Evolutionary conservation across 2,888 invertebrate species (phyloP).

Genomic region (Lithophane leautieri): DNA sequence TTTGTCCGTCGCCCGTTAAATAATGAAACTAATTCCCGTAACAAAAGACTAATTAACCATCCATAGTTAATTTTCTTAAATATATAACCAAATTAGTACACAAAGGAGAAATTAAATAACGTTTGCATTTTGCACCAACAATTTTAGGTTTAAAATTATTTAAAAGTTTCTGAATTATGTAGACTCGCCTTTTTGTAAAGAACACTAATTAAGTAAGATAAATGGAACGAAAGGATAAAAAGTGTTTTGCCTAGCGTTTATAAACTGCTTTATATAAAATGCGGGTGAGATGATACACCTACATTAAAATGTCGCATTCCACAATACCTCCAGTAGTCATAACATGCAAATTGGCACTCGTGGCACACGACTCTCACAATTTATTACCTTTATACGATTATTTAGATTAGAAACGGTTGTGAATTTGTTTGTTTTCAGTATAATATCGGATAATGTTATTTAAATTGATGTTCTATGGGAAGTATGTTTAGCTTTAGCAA

Average conservation of each 20-base stretch:
- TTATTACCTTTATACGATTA: conserved; percentile 44
- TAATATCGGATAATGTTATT: conserved; percentile 30
- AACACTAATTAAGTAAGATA: conserved; percentile 54
- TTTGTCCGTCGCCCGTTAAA: conserved; percentile 19
- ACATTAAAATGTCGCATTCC: conserved; percentile 39
- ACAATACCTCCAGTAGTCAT: conserved; percentile 32
- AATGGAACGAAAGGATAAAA: conserved; percentile 54
- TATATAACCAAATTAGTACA: conserved; percentile 47
- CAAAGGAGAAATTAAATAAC: conserved; percentile 41
- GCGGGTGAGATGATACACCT: conserved; percentile 23
- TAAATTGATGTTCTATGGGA: conserved; percentile 24
- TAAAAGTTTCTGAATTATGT: conserved; percentile 20
- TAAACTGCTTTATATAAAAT: conserved; percentile 37
- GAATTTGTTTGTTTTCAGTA: conserved; percentile 42
- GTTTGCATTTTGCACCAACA: conserved; percentile 46
- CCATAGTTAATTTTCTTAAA: conserved; percentile 35
- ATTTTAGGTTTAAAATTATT: conserved; percentile 35
- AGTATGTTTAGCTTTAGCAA: conserved; percentile 32
- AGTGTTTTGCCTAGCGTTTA: conserved; percentile 23
- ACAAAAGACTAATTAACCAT: conserved; percentile 51
- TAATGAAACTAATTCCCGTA: conserved; percentile 31
- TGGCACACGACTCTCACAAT: conserved; percentile 26
- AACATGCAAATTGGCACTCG: conserved; percentile 52
- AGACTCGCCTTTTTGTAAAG: conserved; percentile 15
- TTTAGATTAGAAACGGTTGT: conserved; percentile 38